These are phyloP conservation scores for Scalopus aquaticus DNA, from an alignment of 2,113 vertebrate genomes.

Conservation along the genomic window DNA sequence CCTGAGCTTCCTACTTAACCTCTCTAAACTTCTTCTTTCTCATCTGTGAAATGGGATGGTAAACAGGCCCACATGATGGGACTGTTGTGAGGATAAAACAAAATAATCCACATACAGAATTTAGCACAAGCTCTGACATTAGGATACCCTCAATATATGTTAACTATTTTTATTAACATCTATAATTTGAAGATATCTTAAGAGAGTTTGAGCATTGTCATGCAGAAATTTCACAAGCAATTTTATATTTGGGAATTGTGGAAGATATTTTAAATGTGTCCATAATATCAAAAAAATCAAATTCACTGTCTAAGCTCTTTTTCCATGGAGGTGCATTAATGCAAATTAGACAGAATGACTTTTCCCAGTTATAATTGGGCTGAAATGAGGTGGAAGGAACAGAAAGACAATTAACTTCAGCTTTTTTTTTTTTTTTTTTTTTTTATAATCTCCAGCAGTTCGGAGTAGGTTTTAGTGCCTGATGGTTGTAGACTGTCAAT, in stretches of 20 bases:
- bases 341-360: slow-evolving; percentile 88
- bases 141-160: background rate
- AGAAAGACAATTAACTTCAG: slow-evolving; percentile 93
- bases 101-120: background rate
- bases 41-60: background rate
- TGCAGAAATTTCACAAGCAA: slow-evolving; percentile 63
- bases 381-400: slow-evolving; percentile 95
- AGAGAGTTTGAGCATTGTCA: slow-evolving; percentile 50
- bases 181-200: slow-evolving; percentile 44
- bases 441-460: slow-evolving; percentile 86
- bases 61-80: background rate
- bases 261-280: slow-evolving; percentile 66
- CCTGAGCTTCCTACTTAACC: background rate
- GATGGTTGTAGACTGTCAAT: slow-evolving; percentile 80
- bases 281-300: slow-evolving; percentile 71
- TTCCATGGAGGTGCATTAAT: slow-evolving; percentile 84
- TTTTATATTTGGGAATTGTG: slow-evolving; percentile 58
- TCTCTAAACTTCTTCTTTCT: background rate
- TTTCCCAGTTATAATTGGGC: slow-evolving; percentile 89
- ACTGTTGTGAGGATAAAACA: background rate
- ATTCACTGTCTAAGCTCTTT: slow-evolving; percentile 80
- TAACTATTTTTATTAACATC: slow-evolving; percentile 57
- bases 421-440: slow-evolving; percentile 83
- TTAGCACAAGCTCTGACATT: background rate
- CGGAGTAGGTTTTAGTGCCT: slow-evolving; percentile 85